Evolutionary conservation across 2,113 vertebrate species (phyloP).

Genomic region (Scartelaos histophorus): DNA sequence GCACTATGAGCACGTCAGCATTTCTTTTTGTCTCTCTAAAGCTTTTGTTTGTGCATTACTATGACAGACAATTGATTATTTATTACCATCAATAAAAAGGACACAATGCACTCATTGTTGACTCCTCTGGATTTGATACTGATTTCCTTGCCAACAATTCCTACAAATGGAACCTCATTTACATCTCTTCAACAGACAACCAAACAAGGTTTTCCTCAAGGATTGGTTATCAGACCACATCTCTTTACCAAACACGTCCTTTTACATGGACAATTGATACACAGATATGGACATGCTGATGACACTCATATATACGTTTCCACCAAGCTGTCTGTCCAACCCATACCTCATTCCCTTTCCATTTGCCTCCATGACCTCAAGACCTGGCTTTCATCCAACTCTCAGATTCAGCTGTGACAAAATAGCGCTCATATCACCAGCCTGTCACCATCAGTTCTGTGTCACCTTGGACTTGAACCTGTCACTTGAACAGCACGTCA

Average conservation of each 20-base stretch:
- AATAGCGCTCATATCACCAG: not conserved
- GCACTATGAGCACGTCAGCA: not conserved
- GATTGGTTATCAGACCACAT: not conserved
- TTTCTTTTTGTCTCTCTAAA: not conserved
- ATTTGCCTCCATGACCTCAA: conserved; percentile 1
- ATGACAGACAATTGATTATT: not conserved
- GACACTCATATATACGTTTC: not conserved
- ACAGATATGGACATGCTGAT: not conserved
- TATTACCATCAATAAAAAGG: no score
- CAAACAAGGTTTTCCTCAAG: not conserved
- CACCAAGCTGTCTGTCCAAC: not conserved
- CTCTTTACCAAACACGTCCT: not conserved
- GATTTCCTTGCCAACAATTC: not conserved
- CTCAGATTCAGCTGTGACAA: conserved; percentile 4
- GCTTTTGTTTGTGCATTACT: not conserved
- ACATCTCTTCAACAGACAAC: not conserved
- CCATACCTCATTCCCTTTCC: conserved; percentile 1
- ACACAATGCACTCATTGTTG: not conserved
- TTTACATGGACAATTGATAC: not conserved
- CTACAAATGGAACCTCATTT: not conserved
- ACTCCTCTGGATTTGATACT: not conserved
- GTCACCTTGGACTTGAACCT: conserved; percentile 9
- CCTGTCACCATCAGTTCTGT: conserved; percentile 6
- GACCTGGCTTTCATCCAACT: conserved; percentile 4
- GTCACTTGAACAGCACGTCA: not conserved